These are phyloP conservation scores for Tubiluchus corallicola DNA, from an alignment of 2,888 invertebrate genomes.

Conservation along the genomic window DNA sequence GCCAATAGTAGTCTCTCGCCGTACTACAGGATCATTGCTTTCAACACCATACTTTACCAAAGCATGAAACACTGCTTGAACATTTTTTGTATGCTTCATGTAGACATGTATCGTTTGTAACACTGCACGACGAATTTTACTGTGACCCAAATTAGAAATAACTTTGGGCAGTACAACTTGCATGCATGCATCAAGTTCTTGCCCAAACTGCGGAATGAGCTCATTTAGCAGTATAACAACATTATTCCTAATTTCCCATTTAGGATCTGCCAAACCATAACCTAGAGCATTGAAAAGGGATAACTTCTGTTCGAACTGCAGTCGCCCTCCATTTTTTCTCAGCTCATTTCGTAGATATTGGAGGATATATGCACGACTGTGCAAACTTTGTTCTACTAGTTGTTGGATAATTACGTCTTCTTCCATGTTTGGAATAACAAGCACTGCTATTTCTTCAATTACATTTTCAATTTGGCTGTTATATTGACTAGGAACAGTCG, in stretches of 20 bases:
- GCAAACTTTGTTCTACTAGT: not conserved
- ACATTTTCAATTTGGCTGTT: too few relatives aligned
- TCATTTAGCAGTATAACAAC: not conserved
- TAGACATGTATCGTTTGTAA: constrained; percentile 32
- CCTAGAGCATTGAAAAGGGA: not conserved
- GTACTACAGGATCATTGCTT: constrained; percentile 22
- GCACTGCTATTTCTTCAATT: too few relatives aligned
- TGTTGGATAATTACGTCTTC: not conserved
- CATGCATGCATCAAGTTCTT: not conserved
- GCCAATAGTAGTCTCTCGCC: constrained; percentile 28
- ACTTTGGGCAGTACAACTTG: not conserved
- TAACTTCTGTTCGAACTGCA: not conserved
- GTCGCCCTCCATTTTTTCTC: not conserved
- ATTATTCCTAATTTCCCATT: constrained; percentile 1
- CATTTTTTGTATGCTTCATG: constrained; percentile 29
- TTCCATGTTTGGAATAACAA: too few relatives aligned
- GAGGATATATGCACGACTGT: not conserved
- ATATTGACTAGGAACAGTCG: too few relatives aligned
- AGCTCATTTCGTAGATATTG: not conserved
- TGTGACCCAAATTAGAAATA: not conserved
- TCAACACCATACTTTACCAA: constrained; percentile 29
- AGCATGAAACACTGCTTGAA: constrained; percentile 26
- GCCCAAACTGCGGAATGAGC: constrained; percentile 2
- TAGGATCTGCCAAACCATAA: not conserved
- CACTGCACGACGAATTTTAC: constrained; percentile 23